Percentiles rank a stretch among this genome's conserved stretches.
Evolutionary conservation across 1,140 invertebrate genomes (phyloP).

Genomic region (Neomicropteryx cornuta): DNA sequence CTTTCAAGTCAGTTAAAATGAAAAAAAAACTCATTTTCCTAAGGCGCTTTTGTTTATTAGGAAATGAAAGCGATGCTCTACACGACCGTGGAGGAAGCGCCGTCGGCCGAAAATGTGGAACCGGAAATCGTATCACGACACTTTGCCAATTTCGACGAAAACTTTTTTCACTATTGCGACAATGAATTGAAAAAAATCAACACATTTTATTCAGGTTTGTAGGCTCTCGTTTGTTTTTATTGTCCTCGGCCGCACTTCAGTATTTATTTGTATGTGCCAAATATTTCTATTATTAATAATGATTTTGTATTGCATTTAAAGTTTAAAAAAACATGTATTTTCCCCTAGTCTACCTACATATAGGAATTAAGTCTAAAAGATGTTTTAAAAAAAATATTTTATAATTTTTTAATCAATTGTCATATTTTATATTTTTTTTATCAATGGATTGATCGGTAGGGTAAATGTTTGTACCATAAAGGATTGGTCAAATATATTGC

Average conservation of each 20-base stretch:
- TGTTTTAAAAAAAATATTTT: too few species aligned
- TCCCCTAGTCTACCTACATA: too few species aligned
- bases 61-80: slow-evolving; percentile 91
- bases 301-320: too few species aligned
- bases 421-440: too few species aligned
- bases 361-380: too few species aligned
- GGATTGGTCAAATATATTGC: too few species aligned
- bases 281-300: too few species aligned
- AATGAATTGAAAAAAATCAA: slow-evolving; percentile 94
- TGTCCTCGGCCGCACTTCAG: not conserved
- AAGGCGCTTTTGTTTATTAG: slow-evolving; percentile 30
- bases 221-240: not conserved
- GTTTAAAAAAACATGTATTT: too few species aligned
- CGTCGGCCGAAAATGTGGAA: slow-evolving; percentile 76
- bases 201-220: slow-evolving; percentile 86
- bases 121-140: slow-evolving; percentile 79
- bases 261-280: too few species aligned
- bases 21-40: slow-evolving; percentile 4
- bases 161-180: slow-evolving; percentile 91
- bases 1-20: not conserved
- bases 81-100: slow-evolving; percentile 76
- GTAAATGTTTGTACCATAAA: too few species aligned
- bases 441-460: too few species aligned
- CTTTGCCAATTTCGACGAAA: slow-evolving; percentile 92
- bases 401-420: too few species aligned